Conservation (phyloP, 1,140 invertebrate species). For the Paralvinella palmiformis region DNA sequence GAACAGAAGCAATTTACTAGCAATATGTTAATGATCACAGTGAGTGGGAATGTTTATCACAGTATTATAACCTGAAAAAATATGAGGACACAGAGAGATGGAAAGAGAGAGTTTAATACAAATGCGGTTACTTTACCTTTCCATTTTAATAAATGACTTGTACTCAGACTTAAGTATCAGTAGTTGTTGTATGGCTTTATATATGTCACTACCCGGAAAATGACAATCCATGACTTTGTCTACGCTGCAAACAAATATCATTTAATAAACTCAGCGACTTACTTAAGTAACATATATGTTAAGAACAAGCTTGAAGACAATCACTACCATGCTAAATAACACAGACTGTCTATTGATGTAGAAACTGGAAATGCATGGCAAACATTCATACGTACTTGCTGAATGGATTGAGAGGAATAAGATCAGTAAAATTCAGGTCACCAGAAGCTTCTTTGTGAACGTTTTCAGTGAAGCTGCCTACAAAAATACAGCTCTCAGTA, state of each 20-base stretch:
- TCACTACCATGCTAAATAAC: neutral
- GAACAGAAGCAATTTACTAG: neutral
- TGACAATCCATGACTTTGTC: neutral
- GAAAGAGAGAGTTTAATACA: neutral
- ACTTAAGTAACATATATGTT: neutral
- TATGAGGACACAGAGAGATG: neutral
- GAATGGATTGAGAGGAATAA: slow-evolving; percentile 32
- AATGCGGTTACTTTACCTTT: neutral
- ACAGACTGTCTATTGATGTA: neutral
- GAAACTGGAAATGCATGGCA: neutral
- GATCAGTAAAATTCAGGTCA: slow-evolving; percentile 31
- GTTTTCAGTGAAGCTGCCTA: slow-evolving; percentile 33
- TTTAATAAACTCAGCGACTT: neutral
- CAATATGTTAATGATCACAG: neutral
- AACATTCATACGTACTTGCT: neutral
- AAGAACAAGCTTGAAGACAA: neutral
- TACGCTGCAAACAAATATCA: neutral
- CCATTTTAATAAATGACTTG: neutral
- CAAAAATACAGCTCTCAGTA: slow-evolving; percentile 4
- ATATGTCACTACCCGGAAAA: neutral
- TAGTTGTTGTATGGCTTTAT: neutral
- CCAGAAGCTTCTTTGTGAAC: slow-evolving; percentile 28
- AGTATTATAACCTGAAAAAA: neutral
- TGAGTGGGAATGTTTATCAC: neutral
- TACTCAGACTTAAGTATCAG: neutral